Base-by-base conservation (phyloP, 2,113 vertebrate genomes). In the Physeter macrocephalus region DNA sequence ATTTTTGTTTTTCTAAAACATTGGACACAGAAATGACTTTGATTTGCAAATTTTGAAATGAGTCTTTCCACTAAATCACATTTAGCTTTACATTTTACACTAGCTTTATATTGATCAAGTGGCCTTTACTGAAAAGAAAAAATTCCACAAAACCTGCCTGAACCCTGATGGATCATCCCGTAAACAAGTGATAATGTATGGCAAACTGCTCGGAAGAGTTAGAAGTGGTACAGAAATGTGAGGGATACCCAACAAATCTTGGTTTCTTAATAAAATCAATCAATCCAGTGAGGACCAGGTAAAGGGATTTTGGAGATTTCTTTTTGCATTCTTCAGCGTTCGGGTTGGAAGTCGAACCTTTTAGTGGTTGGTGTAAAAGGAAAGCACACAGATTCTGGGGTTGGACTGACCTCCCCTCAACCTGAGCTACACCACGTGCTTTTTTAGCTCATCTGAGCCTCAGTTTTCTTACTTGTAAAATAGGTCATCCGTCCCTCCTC, bases 71-170 rank as follows among this genome's bases (percentile, higher is more conserved):
- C 21, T 52, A 89, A 66, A 84, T 74, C 17, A 72, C 39, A 31
- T 69, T 67, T 61, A 72, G 62, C 78, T 86, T 90, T 87, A 80
- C n/a, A 49, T 83, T 86, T 94, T 78, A 88, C 31, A 25, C 54
- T 78, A 72, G 69, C 69, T 86, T 93, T 83, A 75, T 41, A 57
- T 62, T 41, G 93, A 80, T 88, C 27, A 34, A 75, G 46, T 82
- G 13, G 43, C 31, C 87, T 92, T 96, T 86, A 64, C 4, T 34
- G 20, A 54, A 71, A 81, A 69, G 25, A 67, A 75, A 57, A 83
- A 52, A 71, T 31, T 18, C 46, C 57, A 20, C 0, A 13, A 69
- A 41, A 67, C 5, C 39, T 41, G 21, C 61, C 69, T 59, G 23
- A 61, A 17, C 2, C 29, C 66, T 52, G 66, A 34, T 7, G 29